Conservation (phyloP, 1,140 invertebrate species). For the Hyposmocoma kahamanoa region DNA sequence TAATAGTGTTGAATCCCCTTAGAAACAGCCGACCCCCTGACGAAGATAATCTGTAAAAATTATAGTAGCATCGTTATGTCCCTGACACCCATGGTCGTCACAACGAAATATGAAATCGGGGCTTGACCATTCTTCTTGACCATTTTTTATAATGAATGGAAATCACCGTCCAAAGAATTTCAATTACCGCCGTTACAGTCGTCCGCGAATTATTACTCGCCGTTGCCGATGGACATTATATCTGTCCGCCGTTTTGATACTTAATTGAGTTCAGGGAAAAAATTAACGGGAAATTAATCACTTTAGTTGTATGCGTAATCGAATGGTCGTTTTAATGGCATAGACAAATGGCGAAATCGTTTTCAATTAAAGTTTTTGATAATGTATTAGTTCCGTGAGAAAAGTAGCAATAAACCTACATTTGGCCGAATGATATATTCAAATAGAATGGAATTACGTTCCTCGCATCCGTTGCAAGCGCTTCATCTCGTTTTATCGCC, state of each 20-base stretch:
- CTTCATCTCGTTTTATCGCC: conserved; percentile 54
- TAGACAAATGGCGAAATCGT: conserved; percentile 61
- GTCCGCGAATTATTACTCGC: conserved; percentile 40
- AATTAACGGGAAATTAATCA: conserved; percentile 28
- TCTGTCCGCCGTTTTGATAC: conserved; percentile 10
- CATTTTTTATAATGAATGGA: conserved; percentile 55
- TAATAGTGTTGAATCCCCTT: conserved; percentile 62
- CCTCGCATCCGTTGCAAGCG: conserved; percentile 62
- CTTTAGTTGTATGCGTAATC: conserved; percentile 27
- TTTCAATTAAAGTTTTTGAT: conserved; percentile 66
- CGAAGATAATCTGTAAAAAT: conserved; percentile 64
- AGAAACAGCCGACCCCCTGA: conserved; percentile 52
- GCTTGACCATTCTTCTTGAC: conserved; percentile 64
- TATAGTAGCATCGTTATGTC: conserved; percentile 56
- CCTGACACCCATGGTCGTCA: conserved; percentile 42
- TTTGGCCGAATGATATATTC: conserved; percentile 69
- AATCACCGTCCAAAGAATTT: conserved; percentile 36
- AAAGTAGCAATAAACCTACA: conserved; percentile 72
- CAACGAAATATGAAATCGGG: conserved; percentile 56
- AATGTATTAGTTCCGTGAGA: conserved; percentile 71
- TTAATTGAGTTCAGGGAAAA: conserved; percentile 26
- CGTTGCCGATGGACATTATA: conserved; percentile 31
- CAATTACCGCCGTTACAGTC: conserved; percentile 32
- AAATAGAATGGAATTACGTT: conserved; percentile 67
- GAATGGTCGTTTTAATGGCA: conserved; percentile 39